A percentile compares a stretch with the other conserved stretches of the same genome.
Evolutionary conservation across 2,888 invertebrate genomes (phyloP).

Genomic region (Drosophila bunnanda): DNA sequence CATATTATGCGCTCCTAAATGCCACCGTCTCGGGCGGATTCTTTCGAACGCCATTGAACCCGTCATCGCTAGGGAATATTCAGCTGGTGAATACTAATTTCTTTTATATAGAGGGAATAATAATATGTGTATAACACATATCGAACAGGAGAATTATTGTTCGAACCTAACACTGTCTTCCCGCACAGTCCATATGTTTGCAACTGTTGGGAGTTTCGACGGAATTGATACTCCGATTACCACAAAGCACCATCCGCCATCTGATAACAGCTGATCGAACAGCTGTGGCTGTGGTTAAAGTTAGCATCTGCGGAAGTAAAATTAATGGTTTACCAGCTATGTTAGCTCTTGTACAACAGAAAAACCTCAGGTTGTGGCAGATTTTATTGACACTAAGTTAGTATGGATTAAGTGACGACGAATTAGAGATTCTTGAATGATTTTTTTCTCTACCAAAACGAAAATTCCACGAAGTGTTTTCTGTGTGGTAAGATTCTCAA

Average conservation of each 20-base stretch:
- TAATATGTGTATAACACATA: background rate
- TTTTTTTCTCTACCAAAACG: too few species aligned
- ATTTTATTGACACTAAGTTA: background rate
- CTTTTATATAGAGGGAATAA: background rate
- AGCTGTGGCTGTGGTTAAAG: background rate
- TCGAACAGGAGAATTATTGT: background rate
- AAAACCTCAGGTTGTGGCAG: background rate
- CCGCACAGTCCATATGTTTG: background rate
- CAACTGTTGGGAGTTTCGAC: background rate
- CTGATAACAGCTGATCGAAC: background rate
- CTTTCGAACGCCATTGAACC: constrained; percentile 81
- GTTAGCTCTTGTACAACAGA: background rate
- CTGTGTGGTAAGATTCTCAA: too few species aligned
- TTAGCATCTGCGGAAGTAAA: background rate
- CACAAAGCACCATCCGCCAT: background rate
- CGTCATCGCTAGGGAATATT: constrained; percentile 67
- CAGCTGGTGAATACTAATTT: constrained; percentile 15
- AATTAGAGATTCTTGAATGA: too few species aligned
- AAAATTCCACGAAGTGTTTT: too few species aligned
- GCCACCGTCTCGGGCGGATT: constrained; percentile 59
- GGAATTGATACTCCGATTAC: background rate
- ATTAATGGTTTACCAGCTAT: background rate
- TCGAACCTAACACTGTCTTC: background rate
- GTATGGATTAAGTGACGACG: too few species aligned
- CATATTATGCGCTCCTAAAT: constrained; percentile 70